Evolutionary conservation across 2,797 vertebrate genomes (phyloP), one percentile per base, ranked within the genome.

Genomic region (Botia almorhae): DNA sequence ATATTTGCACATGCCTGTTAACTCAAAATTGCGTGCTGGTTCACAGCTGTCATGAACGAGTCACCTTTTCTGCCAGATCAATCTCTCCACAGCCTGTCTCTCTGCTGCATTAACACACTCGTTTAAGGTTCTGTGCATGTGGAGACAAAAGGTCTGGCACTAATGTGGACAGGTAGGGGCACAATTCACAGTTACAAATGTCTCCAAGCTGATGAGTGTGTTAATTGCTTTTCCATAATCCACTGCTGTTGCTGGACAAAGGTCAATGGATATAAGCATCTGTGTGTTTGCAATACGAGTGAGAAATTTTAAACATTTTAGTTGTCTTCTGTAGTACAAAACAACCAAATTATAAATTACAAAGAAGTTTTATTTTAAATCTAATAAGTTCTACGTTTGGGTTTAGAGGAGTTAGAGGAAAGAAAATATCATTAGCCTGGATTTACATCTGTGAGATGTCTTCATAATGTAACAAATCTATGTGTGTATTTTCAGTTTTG

Each of bases 151-250:
- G 53, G 26, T n/a, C 26, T 53, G 14, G 17, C n/a, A 2, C 58
- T 51, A 43, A 63, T 53, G 68, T 64, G 26, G 77, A 63, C 46
- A 55, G 50, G 50, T 67, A 36, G 50, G 11, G 17, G 39, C 55
- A 73, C 16, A 33, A 68, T 69, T 64, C 56, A 17, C 16, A n/a
- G 29, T 72, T 48, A 17, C 48, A 64, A 48, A 69, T 69, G 29
- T 82, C 72, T 78, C 58, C 55, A 19, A 33, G 14, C 84, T 84
- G 82, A 83, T 79, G 61, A 82, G 74, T 64, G 72, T 55, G 21
- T 67, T 84, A 83, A 88, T 84, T 85, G 53, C 73, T 83, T 81
- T 82, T 58, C 79, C 55, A 61, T 56, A 74, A 64, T 69, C 51
- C 51, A 48, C 43, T 67, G 69, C 76, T 51, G 51, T 74, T 67